Evolutionary conservation across 2,888 invertebrate species (phyloP), one percentile per base, ranked within the genome.

Genomic region (Cantharis rustica): DNA sequence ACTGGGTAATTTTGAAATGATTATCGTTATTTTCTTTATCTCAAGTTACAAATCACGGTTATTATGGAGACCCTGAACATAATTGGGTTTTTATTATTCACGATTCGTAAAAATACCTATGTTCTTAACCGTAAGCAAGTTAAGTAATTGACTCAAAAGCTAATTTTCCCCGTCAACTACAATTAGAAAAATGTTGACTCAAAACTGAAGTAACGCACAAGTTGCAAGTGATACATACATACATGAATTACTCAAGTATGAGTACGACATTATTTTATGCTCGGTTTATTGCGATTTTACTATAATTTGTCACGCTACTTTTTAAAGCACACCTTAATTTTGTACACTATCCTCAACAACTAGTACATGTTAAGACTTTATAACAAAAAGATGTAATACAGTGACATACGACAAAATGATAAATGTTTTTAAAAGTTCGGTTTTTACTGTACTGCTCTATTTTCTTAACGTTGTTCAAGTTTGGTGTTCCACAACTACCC

Each of bases 241-340:
- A 66, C 17, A 66, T 13, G 64, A 66, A 66, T 20, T 66, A 23
- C 23, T 68, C 27, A 68, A 68, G 70, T 20, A 70, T 23, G 71
- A 63, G 69, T 79, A 80, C 78, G 82, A 82, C 83, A 83, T 80
- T 85, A 73, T 66, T 86, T 87, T 83, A 85, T 86, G 87, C 83
- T 86, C 82, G 83, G 85, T 79, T 83, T 83, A 82, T 75, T 81
- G 83, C 82, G 84, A 85, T 84, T 85, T 85, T 82, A 85, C 84
- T 85, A 85, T 85, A 85, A 87, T 87, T 88, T 88, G 87, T 88
- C 86, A 86, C 87, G 87, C 87, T 83, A 87, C 81, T 85, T 80
- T 84, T 83, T 82, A 82, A 84, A 84, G 83, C 86, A 84, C 86
- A 82, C 86, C 85, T 85, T 83, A 82, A 84, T 82, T 47, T 75